Evolutionary conservation across 92 coral and sea anemone genomes (phyloP).

Genomic region (Virgularia gustaviana): DNA sequence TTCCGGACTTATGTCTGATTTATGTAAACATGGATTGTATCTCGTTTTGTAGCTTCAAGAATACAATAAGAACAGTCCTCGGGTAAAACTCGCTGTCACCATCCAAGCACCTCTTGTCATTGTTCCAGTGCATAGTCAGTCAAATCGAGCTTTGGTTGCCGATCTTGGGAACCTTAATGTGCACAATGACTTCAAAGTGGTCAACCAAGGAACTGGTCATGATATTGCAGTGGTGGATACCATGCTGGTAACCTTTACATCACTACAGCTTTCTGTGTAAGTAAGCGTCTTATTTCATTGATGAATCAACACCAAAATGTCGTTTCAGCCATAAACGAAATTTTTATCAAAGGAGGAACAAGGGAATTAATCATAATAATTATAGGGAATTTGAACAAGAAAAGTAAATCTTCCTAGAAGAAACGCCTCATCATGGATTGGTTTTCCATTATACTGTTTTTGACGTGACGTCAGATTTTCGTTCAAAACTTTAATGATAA

Average conservation of each 20-base stretch:
- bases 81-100: conserved; percentile 75
- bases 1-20: too few species aligned
- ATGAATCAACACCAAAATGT: background rate
- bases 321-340: too few species aligned
- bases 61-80: conserved; percentile 70
- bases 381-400: too few species aligned
- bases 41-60: conserved; percentile 68
- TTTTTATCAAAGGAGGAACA: too few species aligned
- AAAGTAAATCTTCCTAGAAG: too few species aligned
- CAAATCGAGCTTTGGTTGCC: conserved; percentile 75
- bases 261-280: conserved; percentile 82
- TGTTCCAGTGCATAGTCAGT: conserved; percentile 78
- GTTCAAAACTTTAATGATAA: too few species aligned
- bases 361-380: too few species aligned
- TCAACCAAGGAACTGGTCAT: conserved; percentile 55
- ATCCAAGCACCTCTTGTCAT: conserved; percentile 86
- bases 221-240: conserved; percentile 84
- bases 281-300: background rate
- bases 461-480: too few species aligned
- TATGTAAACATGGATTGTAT: too few species aligned
- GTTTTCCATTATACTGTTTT: too few species aligned
- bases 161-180: conserved; percentile 78
- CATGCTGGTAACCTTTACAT: conserved; percentile 78
- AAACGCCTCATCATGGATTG: too few species aligned
- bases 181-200: conserved; percentile 70